Base-by-base conservation (phyloP, 2,888 invertebrate genomes). In the Coelopa pilipes region DNA sequence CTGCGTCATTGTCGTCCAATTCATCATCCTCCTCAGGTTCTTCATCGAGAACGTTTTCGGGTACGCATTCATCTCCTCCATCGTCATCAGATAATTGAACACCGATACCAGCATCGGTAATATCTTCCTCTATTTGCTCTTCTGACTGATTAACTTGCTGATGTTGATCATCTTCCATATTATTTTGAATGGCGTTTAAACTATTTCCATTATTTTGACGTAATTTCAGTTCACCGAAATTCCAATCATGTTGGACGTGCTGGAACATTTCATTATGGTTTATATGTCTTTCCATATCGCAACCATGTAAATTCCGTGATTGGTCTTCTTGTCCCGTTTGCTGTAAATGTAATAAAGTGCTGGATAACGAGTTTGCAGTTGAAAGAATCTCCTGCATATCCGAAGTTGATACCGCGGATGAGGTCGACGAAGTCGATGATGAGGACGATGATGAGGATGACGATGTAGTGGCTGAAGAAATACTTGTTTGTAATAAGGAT, bases 231-330 rank as follows among this genome's bases (percentile, higher is more conserved):
- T 81, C 82, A 62, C 87, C 87, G 71, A 87, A 87, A 80, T 87
- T 87, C 87, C 87, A 87, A 79, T 87, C 87, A 76, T 87, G 87
- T 70, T 85, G 86, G 15, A 87, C 85, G 77, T 87, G 84, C 74
- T 86, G 85, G 76, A 85, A 87, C 78, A 87, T 83, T 74, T 85
- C 85, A 63, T 75, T 84, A 11, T 74, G 76, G 9, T 10, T 47
- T 53, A 5, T 74, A 69, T 73, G 71, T 1, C 53, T 55, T 34
- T 50, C 50, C n/a, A 57, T n/a, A 47, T 11, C 19, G 46, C 15
- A 9, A 19, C 15, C n/a, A 17, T 62, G 66, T 50, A 47, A 11
- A 1, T 53, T 19, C 24, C 53, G 63, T 15, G 69, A 68, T 68
- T 72, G 62, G 13, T 70, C 76, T 49, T 75, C 68, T 15, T 73